Conservation (phyloP, 2,888 invertebrate genomes). For the Pyrochroa serraticornis region DNA sequence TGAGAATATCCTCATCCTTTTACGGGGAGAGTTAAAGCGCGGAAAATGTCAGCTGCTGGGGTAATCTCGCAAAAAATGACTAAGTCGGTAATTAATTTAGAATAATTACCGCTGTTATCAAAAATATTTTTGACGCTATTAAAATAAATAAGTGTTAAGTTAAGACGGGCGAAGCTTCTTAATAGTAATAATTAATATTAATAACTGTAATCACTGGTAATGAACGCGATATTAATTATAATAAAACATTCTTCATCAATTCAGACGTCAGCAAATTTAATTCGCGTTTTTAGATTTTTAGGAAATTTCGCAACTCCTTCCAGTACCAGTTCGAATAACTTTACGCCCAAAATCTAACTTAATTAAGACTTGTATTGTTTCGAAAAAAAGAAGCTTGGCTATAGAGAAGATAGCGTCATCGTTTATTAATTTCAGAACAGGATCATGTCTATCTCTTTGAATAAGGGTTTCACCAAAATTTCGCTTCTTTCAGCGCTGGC, state of each 20-base stretch:
- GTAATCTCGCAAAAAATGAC: conserved; percentile 13
- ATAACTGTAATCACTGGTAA: conserved; percentile 4
- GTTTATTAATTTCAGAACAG: too few species aligned
- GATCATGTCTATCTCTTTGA: too few species aligned
- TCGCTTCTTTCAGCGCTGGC: too few species aligned
- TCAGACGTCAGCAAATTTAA: conserved; percentile 7
- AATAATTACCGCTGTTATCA: conserved; percentile 3
- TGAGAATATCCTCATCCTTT: conserved; percentile 7
- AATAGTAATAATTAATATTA: conserved; percentile 5
- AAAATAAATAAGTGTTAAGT: not conserved
- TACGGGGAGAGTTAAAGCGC: conserved; percentile 9
- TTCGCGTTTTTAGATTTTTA: conserved; percentile 15
- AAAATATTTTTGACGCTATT: too few species aligned
- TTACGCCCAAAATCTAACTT: too few species aligned
- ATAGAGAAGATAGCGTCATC: too few species aligned
- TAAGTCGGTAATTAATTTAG: conserved; percentile 10
- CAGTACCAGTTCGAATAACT: too few species aligned
- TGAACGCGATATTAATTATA: conserved; percentile 7
- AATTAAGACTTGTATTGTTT: too few species aligned
- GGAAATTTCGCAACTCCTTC: conserved; percentile 11
- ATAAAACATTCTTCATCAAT: conserved; percentile 4
- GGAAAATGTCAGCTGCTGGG: conserved; percentile 14
- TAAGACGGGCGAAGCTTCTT: not conserved
- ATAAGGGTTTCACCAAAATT: too few species aligned
- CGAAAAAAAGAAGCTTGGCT: too few species aligned